Conservation (phyloP, 1,140 invertebrate species). For the Trissolcus basalis region DNA sequence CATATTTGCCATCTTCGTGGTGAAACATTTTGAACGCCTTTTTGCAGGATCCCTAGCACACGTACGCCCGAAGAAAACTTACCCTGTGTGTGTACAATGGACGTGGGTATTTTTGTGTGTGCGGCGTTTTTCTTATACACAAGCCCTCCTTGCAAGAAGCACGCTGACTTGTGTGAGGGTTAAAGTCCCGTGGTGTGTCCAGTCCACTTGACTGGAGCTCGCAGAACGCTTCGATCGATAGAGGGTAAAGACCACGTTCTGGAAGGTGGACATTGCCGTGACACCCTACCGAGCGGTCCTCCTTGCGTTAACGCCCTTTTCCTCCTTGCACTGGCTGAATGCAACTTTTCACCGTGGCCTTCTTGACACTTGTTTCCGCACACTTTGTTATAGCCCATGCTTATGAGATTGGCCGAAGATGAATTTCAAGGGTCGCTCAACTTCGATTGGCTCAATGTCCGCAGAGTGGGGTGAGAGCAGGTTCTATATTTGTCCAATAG, state of each 20-base stretch:
- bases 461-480: too few species aligned
- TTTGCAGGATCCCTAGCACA: constrained; percentile 34
- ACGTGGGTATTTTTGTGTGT: constrained; percentile 1
- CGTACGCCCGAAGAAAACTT: too few species aligned
- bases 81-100: too few species aligned
- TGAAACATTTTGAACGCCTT: constrained; percentile 57
- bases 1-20: constrained; percentile 47
- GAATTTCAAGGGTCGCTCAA: constrained; percentile 17
- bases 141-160: constrained; percentile 23
- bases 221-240: constrained; percentile 64
- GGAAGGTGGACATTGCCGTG: constrained; percentile 61
- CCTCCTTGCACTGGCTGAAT: constrained; percentile 17
- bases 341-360: constrained; percentile 19
- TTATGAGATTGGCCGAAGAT: constrained; percentile 35
- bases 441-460: constrained; percentile 9
- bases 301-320: constrained; percentile 46
- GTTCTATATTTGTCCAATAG: too few species aligned
- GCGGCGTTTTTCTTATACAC: constrained; percentile 19
- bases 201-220: constrained; percentile 64
- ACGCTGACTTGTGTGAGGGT: constrained; percentile 37
- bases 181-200: constrained; percentile 60
- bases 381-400: constrained; percentile 25
- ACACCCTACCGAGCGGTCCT: constrained; percentile 30
- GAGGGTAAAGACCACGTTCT: constrained; percentile 64
- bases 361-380: constrained; percentile 19